These are phyloP conservation scores for Drosophila neotestacea DNA, from an alignment of 2,888 invertebrate species.

Conservation along the genomic window DNA sequence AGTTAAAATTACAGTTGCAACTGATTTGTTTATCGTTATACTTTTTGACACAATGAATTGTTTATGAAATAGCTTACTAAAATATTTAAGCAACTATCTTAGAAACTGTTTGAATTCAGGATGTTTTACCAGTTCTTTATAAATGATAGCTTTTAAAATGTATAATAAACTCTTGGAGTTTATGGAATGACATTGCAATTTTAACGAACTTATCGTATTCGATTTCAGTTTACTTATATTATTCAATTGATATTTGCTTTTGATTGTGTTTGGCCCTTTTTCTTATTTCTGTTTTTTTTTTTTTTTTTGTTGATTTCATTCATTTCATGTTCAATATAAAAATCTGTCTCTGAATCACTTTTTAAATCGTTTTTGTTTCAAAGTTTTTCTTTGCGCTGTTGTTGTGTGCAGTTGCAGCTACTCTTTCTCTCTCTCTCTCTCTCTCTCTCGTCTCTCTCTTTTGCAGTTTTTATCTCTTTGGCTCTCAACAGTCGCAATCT, in stretches of 20 bases:
- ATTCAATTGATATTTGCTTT: slow-evolving; percentile 19
- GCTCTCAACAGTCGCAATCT: slow-evolving; percentile 59
- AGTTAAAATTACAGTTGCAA: slow-evolving; percentile 12
- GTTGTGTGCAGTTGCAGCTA: slow-evolving; percentile 35
- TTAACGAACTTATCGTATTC: slow-evolving; percentile 3
- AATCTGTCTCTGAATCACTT: slow-evolving; percentile 74
- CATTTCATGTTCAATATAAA: slow-evolving; percentile 70
- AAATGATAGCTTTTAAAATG: neutral
- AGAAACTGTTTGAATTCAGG: no score
- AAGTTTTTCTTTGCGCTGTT: slow-evolving; percentile 58
- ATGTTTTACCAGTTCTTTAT: no score
- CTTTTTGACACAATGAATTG: neutral
- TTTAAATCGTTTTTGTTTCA: slow-evolving; percentile 75
- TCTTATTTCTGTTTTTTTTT: neutral
- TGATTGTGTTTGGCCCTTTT: neutral
- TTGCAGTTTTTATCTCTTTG: slow-evolving; percentile 2
- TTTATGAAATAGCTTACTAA: neutral
- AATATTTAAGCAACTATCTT: no score
- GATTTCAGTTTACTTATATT: slow-evolving; percentile 16
- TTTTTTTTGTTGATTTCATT: slow-evolving; percentile 27
- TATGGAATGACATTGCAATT: slow-evolving; percentile 3
- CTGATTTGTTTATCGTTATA: slow-evolving; percentile 6
- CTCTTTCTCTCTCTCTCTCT: neutral
- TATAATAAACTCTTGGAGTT: neutral
- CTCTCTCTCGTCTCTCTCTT: neutral